Base-by-base conservation (phyloP, 2,113 vertebrate genomes). In the Mohoua ochrocephala region DNA sequence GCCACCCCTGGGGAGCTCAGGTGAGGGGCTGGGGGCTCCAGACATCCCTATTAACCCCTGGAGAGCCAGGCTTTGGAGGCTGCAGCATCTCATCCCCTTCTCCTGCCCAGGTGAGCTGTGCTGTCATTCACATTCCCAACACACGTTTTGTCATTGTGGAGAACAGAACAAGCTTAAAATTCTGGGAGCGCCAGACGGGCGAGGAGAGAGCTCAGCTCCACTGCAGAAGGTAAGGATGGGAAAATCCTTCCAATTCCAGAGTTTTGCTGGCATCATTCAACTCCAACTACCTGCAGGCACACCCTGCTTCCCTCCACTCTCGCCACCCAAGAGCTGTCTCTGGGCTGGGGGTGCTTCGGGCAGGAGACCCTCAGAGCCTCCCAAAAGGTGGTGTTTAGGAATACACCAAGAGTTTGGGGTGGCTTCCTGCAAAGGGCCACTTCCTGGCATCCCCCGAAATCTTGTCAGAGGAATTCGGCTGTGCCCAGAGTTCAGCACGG, bases 1-100 rank as follows among this genome's bases (percentile, higher is more conserved):
- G 65, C 37, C 56, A 16, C 0, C 39, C 45, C 22, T 0, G 23
- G 10, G 0, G 44, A 37, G 35, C 64, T 50, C 68, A 13, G 74
- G 24, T 1, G 4, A 81, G 63, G 44, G 11, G 28, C 28, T 71
- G 7, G 42, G 49, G 60, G 82, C 57, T 82, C 24, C 11, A 0
- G 13, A 1, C n/a, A 31, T 3, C 74, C 7, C 74, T 4, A 13
- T 0, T 6, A 33, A 16, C 2, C 8, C 27, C 1, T 0, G 13
- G 8, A 2, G 44, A 52, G 47, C 24, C 17, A 3, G 30, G 33
- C 35, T 47, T 11, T 7, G 63, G 23, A 15, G 45, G 41, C 59
- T 90, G 71, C 47, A 61, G 31, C 63, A 5, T 2, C 10, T 10
- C 70, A 27, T 11, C 53, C 30, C 45, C 0, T 35, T 45, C 2